phyloP scores from a whole-genome alignment of 2,113 vertebrate genomes.

The Lichenostomus cassidix region DNA sequence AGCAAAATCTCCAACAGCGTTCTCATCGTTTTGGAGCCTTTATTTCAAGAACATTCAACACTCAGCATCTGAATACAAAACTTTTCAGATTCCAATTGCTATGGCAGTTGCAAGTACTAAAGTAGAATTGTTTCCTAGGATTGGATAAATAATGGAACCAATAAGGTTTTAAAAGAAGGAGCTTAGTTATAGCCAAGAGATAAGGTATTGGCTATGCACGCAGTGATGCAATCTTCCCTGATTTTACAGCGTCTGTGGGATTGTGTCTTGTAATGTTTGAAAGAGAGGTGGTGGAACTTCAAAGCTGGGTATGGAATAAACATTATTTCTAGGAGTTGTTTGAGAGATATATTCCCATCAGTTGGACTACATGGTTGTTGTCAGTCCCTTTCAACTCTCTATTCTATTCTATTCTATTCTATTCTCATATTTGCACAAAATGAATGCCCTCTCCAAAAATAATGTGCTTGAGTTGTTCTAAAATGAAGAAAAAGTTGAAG shows the following conservation, averaged over 20 bases:
- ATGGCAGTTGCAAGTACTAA: background rate
- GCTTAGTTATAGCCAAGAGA: background rate
- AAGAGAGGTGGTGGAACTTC: background rate
- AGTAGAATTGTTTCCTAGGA: background rate
- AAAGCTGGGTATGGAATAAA: background rate
- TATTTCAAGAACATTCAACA: background rate
- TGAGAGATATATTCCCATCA: background rate
- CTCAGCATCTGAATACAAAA: background rate
- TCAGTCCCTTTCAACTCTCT: background rate
- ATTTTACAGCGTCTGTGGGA: background rate
- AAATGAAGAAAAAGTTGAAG: background rate
- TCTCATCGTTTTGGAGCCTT: background rate
- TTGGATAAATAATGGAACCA: background rate
- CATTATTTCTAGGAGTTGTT: background rate
- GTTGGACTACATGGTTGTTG: background rate
- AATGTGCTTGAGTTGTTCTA: background rate
- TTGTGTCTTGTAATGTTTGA: background rate
- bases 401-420: background rate
- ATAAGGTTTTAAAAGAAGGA: background rate
- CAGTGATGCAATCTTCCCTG: background rate
- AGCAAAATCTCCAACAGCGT: fast-evolving
- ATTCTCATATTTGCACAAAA: background rate
- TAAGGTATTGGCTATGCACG: background rate
- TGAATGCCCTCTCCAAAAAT: background rate
- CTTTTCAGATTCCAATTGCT: background rate